A percentile compares a stretch with the other conserved stretches of the same genome.
Evolutionary conservation across 2,888 invertebrate species (phyloP).

Genomic region (Notocelia uddmanniana): DNA sequence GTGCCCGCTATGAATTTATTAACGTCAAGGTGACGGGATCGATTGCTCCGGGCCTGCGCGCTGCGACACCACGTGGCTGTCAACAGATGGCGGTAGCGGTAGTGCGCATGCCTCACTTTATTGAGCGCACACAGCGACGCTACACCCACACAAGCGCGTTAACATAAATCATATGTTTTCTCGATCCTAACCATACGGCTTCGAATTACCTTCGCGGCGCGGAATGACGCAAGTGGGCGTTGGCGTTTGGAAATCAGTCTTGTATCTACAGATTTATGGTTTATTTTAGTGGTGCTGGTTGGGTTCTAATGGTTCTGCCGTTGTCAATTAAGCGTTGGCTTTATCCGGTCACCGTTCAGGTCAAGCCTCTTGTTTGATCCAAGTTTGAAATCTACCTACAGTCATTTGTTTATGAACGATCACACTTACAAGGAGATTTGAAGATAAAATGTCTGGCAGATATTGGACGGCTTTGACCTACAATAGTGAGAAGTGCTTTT

Average conservation of each 20-base stretch:
- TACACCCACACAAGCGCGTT: constrained; percentile 57
- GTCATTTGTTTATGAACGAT: constrained; percentile 1
- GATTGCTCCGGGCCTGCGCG: constrained; percentile 74
- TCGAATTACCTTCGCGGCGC: constrained; percentile 74
- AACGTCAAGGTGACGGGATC: constrained; percentile 80
- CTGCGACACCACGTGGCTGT: constrained; percentile 70
- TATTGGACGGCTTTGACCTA: background rate
- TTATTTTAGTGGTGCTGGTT: constrained; percentile 49
- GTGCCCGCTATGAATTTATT: constrained; percentile 78
- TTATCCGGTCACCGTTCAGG: constrained; percentile 66
- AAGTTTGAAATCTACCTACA: constrained; percentile 39
- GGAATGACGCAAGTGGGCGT: constrained; percentile 73
- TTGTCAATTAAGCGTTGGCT: constrained; percentile 74
- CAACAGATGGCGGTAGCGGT: constrained; percentile 79
- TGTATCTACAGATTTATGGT: constrained; percentile 49
- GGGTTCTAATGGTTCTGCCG: constrained; percentile 50
- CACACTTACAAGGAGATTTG: background rate
- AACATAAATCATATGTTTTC: constrained; percentile 81
- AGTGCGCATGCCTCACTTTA: constrained; percentile 77
- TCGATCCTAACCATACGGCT: constrained; percentile 77
- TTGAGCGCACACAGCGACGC: constrained; percentile 72
- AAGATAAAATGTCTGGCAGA: background rate
- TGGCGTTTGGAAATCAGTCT: constrained; percentile 52
- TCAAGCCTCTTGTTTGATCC: constrained; percentile 52
- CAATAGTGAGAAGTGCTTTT: too few relatives aligned